Base-by-base conservation (phyloP, 2,113 vertebrate species). In the Plecturocebus donacophilus region DNA sequence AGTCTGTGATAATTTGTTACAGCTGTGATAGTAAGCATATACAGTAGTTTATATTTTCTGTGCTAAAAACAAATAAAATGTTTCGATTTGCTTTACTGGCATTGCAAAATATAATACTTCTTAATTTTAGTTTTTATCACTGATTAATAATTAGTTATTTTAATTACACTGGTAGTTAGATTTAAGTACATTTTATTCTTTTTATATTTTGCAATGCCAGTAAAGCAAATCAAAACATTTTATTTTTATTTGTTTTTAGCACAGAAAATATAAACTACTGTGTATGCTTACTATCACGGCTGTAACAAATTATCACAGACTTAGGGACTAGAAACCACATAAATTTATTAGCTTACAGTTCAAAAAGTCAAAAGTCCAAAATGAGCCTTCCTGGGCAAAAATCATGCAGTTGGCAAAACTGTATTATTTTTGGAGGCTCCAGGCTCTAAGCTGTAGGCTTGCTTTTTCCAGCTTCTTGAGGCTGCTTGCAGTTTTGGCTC, bases 71-170 rank as follows among this genome's bases (percentile, higher is more conserved):
- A 52, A 73, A 73, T 40, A 66, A 56, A 23, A 45, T 61, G 8
- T 42, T 79, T 84, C 71, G 30, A 84, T 45, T 83, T 16, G 64
- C 20, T 71, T 68, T 42, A 89, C 21, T 92, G 77, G 6, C 54
- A 66, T 73, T 30, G 8, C 77, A 94, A 96, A 85, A 58, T 75
- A 38, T 6, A 81, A 38, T 76, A 58, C n/a, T 73, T 82, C 32
- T 52, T 61, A 76, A 82, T 52, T 95, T 77, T 61, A 38, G 21
- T 42, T 52, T 58, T 90, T 68, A 75, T 42, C 35, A 82, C 23
- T 82, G 27, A 40, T n/a, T 52, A 82, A 77, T 80, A 90, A 93
- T 83, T 61, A 81, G 27, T 79, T 49, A 81, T 91, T 86, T 91
- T 68, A 88, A 83, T 77, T 70, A 70, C 30, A 71, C 6, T 70